Evolutionary conservation across 2,797 vertebrate genomes (phyloP), one percentile per base, ranked within the genome.

Genomic region (Scleropages formosus): DNA sequence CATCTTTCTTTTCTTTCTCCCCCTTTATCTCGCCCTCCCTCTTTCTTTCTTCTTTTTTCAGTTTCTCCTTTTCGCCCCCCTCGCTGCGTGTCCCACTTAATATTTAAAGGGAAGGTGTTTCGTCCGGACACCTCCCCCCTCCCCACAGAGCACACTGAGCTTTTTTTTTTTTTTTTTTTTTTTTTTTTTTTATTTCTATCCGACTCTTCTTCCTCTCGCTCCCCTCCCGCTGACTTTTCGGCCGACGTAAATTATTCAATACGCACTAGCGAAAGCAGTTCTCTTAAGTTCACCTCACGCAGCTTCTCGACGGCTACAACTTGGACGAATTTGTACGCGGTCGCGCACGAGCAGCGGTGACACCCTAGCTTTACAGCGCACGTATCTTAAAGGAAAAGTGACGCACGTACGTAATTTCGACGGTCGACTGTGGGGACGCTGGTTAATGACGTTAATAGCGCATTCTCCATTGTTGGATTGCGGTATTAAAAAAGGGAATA

Each of bases 1-100:
- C 92, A 92, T 93, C 91, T 92, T 92, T 93, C 90, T 92, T 92
- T 92, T 92, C 93, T 92, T 88, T 86, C 89, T 85, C 81, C 73
- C 91, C 79, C 90, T 89, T 89, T 88, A 89, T 88, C 90, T 60
- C 89, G 86, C 88, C 88, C 89, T 88, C 90, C 87, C 91, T 86
- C 86, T 91, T 86, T 90, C 89, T 90, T 92, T 89, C 89, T 91
- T 92, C 87, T 92, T 91, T 92, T 92, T 66, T 91, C 90, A 91
- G 92, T 92, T 91, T 91, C 91, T 91, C 90, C 90, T 91, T 91
- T 91, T 92, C 89, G 90, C 91, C 90, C 87, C 90, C 89, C 90
- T 88, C 89, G 85, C 88, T 87, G 89, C 89, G 85, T 89, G 90
- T 91, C 91, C 90, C 91, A 87, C 89, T 91, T 84, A 88, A 87